phyloP scores from a whole-genome alignment of 2,797 vertebrate species.

The Spinus olivaceus region DNA sequence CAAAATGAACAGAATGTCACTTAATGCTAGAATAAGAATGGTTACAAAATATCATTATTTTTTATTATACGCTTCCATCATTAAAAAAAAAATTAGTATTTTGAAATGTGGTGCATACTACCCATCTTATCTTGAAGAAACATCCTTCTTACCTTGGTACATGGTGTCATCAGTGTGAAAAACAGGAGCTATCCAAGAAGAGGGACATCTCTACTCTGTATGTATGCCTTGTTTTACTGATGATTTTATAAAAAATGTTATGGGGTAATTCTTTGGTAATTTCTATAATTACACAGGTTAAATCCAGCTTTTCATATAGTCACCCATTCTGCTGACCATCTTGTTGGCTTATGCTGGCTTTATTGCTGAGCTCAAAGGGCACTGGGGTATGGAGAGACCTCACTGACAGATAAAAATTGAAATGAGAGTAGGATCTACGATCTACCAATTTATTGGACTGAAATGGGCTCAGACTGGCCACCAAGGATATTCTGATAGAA shows the following conservation, averaged over 20 bases:
- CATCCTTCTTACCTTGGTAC: not conserved
- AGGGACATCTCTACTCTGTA: not conserved
- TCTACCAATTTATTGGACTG: not conserved
- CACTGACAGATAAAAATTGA: not conserved
- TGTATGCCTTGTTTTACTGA: not conserved
- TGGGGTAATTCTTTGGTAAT: fast-evolving
- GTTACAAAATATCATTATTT: not conserved
- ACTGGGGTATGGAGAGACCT: not conserved
- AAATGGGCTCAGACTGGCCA: not conserved
- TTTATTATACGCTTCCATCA: not conserved
- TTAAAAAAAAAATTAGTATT: not conserved
- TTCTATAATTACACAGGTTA: not conserved
- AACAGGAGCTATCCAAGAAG: not conserved
- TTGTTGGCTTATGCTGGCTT: not conserved
- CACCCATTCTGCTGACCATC: not conserved
- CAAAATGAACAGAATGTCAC: not conserved
- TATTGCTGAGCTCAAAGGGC: not conserved
- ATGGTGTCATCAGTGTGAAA: not conserved
- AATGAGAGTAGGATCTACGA: not conserved
- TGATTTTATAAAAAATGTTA: not conserved
- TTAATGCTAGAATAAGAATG: not conserved
- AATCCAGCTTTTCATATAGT: not conserved
- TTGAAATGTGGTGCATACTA: not conserved
- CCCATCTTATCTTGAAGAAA: not conserved
- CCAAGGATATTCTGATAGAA: not conserved